Conservation (phyloP, 2,113 vertebrate genomes). For the Podilymbus podiceps region DNA sequence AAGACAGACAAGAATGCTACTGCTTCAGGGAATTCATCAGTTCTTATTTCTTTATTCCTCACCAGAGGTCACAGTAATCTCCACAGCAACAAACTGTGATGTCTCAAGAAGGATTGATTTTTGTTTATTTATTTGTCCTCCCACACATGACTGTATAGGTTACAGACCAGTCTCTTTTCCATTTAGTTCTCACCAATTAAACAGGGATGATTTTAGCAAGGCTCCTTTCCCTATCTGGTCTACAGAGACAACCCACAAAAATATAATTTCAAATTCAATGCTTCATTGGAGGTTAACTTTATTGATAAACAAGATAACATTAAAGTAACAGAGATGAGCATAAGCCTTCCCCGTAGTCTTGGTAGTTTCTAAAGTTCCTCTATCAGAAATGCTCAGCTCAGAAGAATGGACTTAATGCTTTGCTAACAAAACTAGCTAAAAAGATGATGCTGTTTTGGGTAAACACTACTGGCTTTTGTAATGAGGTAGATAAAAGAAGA, state of each 20-base stretch:
- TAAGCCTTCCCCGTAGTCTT: background rate
- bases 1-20: constrained; percentile 11
- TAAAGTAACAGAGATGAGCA: background rate
- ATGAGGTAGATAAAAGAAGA: background rate
- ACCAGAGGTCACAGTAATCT: constrained; percentile 47
- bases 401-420: background rate
- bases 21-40: constrained; percentile 25
- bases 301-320: constrained; percentile 6
- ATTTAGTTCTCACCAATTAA: background rate
- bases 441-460: background rate
- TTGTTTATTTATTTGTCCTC: constrained; percentile 22
- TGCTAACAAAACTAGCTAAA: background rate
- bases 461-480: background rate
- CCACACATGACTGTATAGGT: background rate
- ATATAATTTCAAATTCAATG: background rate
- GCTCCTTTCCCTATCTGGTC: background rate
- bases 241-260: background rate
- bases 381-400: background rate
- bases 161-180: background rate
- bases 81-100: constrained; percentile 45
- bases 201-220: background rate
- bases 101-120: constrained; percentile 44
- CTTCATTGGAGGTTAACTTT: background rate
- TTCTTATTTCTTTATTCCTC: constrained; percentile 8
- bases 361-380: background rate